phyloP scores from a whole-genome alignment of 2,113 vertebrate species.

The Gambusia holbrooki region DNA sequence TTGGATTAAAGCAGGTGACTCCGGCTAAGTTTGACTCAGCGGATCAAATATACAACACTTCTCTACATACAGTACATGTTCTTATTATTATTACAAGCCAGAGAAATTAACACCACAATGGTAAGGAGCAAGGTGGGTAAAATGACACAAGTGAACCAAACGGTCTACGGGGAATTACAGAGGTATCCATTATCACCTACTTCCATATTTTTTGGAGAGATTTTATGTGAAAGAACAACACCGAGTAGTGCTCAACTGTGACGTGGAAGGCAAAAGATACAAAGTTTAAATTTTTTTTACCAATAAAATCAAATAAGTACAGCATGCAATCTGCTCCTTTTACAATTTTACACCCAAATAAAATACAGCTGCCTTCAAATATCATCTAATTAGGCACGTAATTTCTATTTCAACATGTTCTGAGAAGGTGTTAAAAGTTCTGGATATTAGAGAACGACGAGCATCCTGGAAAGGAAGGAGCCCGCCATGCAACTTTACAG shows the following conservation, averaged over 20 bases:
- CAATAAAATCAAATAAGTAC: too few species aligned
- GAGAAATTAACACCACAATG: not conserved
- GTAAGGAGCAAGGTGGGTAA: not conserved
- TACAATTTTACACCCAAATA: too few species aligned
- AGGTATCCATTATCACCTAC: not conserved
- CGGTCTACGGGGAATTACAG: not conserved
- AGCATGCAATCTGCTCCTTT: too few species aligned
- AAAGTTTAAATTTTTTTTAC: too few species aligned
- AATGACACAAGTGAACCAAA: not conserved
- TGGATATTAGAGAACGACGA: not conserved
- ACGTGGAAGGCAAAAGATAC: too few species aligned
- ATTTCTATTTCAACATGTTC: too few species aligned
- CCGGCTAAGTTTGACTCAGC: constrained; percentile 53
- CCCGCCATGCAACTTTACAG: not conserved
- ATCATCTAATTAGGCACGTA: too few species aligned
- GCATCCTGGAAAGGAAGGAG: not conserved
- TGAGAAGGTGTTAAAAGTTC: too few species aligned
- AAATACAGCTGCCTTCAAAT: too few species aligned
- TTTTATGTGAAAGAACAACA: too few species aligned
- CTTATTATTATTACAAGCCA: not conserved
- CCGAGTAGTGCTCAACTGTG: too few species aligned
- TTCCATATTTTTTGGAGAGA: not conserved
- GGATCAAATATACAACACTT: not conserved
- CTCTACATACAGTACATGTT: not conserved
- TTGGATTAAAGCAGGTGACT: constrained; percentile 59